A percentile compares a stretch with the other conserved stretches of the same genome.
Evolutionary conservation across 1,140 invertebrate species (phyloP).

Genomic region (Zaprionus capensis): DNA sequence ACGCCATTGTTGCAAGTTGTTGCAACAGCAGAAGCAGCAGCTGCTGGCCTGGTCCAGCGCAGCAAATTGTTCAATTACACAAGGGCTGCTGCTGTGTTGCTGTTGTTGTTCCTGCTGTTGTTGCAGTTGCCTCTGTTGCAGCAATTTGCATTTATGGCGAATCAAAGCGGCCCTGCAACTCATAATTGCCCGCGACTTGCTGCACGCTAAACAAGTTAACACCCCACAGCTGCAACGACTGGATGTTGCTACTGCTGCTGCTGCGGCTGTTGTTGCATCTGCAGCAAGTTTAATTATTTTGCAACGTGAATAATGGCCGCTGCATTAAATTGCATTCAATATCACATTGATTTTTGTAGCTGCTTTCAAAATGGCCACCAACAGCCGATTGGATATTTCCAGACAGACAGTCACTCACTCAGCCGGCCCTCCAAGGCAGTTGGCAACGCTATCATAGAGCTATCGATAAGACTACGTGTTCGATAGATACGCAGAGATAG

Average conservation of each 20-base stretch:
- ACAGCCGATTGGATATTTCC: constrained; percentile 7
- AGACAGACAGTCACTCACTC: not conserved
- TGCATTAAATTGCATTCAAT: constrained; percentile 65
- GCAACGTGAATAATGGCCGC: constrained; percentile 72
- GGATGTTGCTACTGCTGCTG: constrained; percentile 23
- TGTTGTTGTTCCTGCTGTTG: constrained; percentile 16
- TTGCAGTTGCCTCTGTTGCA: constrained; percentile 27
- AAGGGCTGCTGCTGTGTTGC: constrained; percentile 40
- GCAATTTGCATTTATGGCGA: constrained; percentile 77
- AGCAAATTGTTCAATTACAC: constrained; percentile 82
- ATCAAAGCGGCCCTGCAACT: constrained; percentile 56
- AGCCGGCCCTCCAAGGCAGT: constrained; percentile 5
- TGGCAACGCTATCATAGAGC: constrained; percentile 21
- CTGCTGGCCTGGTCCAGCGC: constrained; percentile 36
- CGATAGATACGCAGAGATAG: constrained; percentile 43
- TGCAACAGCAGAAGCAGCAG: constrained; percentile 7
- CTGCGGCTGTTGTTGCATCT: not conserved
- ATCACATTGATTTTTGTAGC: constrained; percentile 56
- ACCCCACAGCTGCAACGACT: constrained; percentile 63
- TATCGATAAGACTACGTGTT: constrained; percentile 50
- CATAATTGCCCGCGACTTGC: constrained; percentile 76
- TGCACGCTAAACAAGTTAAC: constrained; percentile 81
- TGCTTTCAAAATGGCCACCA: constrained; percentile 67
- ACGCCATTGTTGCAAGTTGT: constrained; percentile 60
- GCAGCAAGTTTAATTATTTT: constrained; percentile 71